Conservation (phyloP, 2,888 invertebrate species). For the Hipparchia sbordonii region DNA sequence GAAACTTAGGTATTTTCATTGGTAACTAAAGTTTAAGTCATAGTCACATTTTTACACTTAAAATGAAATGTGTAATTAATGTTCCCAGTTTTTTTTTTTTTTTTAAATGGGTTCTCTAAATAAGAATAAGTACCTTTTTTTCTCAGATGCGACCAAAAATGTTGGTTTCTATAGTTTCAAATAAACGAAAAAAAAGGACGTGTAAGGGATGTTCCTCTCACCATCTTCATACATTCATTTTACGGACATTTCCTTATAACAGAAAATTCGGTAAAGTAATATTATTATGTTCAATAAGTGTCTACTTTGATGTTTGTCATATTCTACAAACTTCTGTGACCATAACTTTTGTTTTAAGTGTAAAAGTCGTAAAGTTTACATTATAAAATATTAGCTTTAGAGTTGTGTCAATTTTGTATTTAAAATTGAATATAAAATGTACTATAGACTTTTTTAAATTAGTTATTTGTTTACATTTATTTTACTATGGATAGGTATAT, state of each 20-base stretch:
- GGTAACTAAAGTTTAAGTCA: conserved; percentile 15
- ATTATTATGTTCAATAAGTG: too few species aligned
- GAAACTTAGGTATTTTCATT: conserved; percentile 36
- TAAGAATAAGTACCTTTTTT: too few species aligned
- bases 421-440: neutral
- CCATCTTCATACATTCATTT: too few species aligned
- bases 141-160: too few species aligned
- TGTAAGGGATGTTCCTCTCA: too few species aligned
- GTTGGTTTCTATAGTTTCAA: too few species aligned
- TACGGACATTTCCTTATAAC: too few species aligned
- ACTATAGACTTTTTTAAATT: conserved; percentile 11
- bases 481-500: neutral
- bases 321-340: neutral
- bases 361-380: conserved; percentile 15
- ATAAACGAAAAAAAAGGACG: too few species aligned
- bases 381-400: conserved; percentile 33
- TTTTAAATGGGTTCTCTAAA: too few species aligned
- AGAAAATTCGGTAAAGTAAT: too few species aligned
- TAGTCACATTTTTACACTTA: conserved; percentile 24
- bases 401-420: conserved; percentile 43
- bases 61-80: neutral
- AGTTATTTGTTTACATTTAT: conserved; percentile 18
- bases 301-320: neutral
- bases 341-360: conserved; percentile 15
- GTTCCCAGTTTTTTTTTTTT: too few species aligned